phyloP scores from a whole-genome alignment of 2,797 vertebrate genomes.

The Urophycis tenuis region DNA sequence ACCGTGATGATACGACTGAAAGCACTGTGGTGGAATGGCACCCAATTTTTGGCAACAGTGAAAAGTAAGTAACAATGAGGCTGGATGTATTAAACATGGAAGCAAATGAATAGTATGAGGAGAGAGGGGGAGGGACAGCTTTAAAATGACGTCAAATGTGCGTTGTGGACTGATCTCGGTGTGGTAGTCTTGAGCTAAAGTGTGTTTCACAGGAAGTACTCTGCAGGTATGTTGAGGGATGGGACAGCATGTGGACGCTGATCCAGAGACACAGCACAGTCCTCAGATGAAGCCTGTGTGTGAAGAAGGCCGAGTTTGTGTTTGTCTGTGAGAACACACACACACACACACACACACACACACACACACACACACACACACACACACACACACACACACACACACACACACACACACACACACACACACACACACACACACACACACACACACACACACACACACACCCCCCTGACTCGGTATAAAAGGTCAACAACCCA shows the following conservation, averaged over 20 bases:
- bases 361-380: not conserved
- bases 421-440: conserved; percentile 5
- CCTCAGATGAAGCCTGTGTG: not conserved
- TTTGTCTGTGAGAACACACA: conserved; percentile 15
- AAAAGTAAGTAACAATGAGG: not conserved
- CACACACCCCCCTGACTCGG: conserved; percentile 9
- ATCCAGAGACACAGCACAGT: not conserved
- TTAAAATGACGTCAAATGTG: too few relatives aligned
- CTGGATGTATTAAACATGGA: not conserved
- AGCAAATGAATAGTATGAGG: not conserved
- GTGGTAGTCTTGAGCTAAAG: not conserved
- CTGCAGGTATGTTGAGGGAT: not conserved
- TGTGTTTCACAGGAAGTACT: not conserved
- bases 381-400: conserved; percentile 1
- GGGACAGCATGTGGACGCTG: not conserved
- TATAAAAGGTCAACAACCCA: too few relatives aligned
- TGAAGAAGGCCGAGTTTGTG: not conserved
- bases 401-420: not conserved
- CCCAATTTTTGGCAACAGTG: not conserved
- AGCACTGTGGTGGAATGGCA: not conserved
- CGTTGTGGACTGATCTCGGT: not conserved
- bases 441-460: not conserved
- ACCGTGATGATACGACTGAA: not conserved
- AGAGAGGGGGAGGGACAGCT: too few relatives aligned
- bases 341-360: conserved; percentile 39